These are phyloP conservation scores for Harpagifer antarcticus DNA, from an alignment of 2,797 vertebrate genomes.

Conservation along the genomic window DNA sequence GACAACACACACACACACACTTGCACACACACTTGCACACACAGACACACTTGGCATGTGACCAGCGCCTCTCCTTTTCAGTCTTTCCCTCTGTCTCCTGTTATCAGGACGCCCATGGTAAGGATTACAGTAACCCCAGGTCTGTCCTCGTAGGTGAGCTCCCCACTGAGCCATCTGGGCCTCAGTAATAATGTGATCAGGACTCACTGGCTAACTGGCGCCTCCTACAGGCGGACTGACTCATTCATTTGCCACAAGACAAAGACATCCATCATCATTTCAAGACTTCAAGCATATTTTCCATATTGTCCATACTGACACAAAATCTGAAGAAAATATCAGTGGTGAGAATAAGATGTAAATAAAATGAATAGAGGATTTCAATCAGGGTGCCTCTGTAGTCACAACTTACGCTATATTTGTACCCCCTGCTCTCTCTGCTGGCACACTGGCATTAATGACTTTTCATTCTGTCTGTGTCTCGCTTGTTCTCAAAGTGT, in stretches of 20 bases:
- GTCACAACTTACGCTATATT: slow-evolving; percentile 12
- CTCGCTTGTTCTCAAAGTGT: slow-evolving; percentile 30
- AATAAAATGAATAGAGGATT: neutral
- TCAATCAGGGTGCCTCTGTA: slow-evolving; percentile 9
- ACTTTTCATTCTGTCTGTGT: slow-evolving; percentile 41
- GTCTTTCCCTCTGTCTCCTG: slow-evolving; percentile 60
- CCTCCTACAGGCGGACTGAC: slow-evolving; percentile 56
- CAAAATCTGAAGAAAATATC: no score
- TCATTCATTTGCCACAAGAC: slow-evolving; percentile 17
- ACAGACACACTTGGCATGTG: slow-evolving; percentile 66
- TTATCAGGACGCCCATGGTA: slow-evolving; percentile 75
- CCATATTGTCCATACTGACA: neutral
- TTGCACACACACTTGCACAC: slow-evolving; percentile 38
- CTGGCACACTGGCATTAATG: slow-evolving; percentile 31
- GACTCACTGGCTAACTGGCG: slow-evolving; percentile 10
- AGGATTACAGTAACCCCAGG: slow-evolving; percentile 82
- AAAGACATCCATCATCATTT: slow-evolving; percentile 29
- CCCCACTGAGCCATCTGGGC: slow-evolving; percentile 81
- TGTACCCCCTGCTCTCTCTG: slow-evolving; percentile 11
- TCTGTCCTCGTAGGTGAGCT: slow-evolving; percentile 80
- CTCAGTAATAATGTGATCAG: slow-evolving; percentile 47
- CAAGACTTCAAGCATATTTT: neutral
- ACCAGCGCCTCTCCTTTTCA: slow-evolving; percentile 68
- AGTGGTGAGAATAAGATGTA: neutral
- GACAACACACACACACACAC: slow-evolving; percentile 51